Conservation (phyloP, 2,113 vertebrate species). For the Macroglossus sobrinus region DNA sequence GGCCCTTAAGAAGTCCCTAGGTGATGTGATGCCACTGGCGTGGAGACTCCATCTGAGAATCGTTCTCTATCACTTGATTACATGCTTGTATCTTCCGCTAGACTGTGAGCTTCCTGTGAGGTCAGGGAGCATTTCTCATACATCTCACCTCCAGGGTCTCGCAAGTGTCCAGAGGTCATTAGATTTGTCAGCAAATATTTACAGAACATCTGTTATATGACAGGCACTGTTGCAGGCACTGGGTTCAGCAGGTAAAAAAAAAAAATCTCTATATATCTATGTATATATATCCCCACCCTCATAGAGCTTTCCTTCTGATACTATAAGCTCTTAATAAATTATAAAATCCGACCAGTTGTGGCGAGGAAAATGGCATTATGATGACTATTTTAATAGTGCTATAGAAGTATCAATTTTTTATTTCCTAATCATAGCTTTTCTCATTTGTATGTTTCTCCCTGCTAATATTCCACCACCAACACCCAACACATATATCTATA, state of each 20-base stretch:
- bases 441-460: neutral
- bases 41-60: neutral
- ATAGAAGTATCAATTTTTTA: neutral
- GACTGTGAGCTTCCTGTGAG: neutral
- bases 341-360: neutral
- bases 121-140: neutral
- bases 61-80: neutral
- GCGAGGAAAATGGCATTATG: neutral
- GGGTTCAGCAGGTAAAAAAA: neutral
- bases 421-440: neutral
- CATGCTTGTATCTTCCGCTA: neutral
- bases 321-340: neutral
- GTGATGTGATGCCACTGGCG: neutral
- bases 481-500: neutral
- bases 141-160: neutral
- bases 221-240: neutral
- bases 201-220: neutral
- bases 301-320: neutral
- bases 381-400: neutral
- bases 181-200: neutral
- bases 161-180: neutral
- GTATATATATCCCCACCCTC: neutral
- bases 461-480: neutral
- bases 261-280: neutral
- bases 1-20: neutral